Conservation (phyloP, 2,113 vertebrate genomes). For the Siniperca knerii region DNA sequence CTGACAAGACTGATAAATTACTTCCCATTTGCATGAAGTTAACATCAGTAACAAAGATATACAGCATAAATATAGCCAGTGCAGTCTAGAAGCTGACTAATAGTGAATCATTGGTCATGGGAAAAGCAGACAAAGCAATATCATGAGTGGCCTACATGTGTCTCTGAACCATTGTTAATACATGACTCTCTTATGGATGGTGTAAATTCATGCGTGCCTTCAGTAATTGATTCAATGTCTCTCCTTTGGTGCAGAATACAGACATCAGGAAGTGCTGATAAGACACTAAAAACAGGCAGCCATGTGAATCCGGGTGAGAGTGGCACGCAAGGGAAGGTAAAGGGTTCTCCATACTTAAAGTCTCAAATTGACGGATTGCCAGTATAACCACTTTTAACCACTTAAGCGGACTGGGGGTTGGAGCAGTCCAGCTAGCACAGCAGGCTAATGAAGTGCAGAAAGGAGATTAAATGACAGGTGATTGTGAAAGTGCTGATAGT, state of each 20-base stretch:
- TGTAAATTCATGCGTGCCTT: conserved; percentile 47
- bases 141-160: conserved; percentile 28
- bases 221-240: conserved; percentile 71
- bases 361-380: conserved; percentile 57
- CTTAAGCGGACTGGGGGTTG: conserved; percentile 11
- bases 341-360: conserved; percentile 18
- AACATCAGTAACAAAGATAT: not conserved
- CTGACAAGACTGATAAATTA: conserved; percentile 9
- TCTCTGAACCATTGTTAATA: conserved; percentile 44
- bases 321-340: conserved; percentile 7
- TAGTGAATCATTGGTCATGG: conserved; percentile 37
- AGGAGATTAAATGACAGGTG: conserved; percentile 33
- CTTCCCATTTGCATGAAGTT: not conserved
- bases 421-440: conserved; percentile 28
- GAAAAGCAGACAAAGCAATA: conserved; percentile 54
- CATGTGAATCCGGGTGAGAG: conserved; percentile 47
- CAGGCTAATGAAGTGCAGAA: conserved; percentile 61
- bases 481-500: conserved; percentile 36
- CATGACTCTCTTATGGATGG: conserved; percentile 37
- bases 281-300: conserved; percentile 65
- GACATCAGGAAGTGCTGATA: conserved; percentile 72
- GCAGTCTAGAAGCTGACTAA: conserved; percentile 5
- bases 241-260: conserved; percentile 53
- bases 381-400: conserved; percentile 37
- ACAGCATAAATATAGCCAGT: not conserved